Evolutionary conservation across 2,888 invertebrate genomes (phyloP).

Genomic region (Strigamia transsilvanica): DNA sequence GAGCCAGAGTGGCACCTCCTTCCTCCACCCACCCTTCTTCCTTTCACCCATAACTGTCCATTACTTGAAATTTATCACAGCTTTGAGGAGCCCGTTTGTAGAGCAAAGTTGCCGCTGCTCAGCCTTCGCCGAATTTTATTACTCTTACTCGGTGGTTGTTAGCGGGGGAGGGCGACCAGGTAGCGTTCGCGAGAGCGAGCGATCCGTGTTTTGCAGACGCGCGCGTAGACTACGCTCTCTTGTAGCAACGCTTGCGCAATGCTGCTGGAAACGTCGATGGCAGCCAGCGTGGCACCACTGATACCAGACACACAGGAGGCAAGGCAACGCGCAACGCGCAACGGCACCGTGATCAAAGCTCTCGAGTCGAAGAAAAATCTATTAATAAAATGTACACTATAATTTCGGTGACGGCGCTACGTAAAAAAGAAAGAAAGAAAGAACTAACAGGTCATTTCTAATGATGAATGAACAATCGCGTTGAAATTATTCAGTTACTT

Average conservation of each 20-base stretch:
- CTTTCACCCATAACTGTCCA: constrained; percentile 50
- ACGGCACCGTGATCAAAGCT: constrained; percentile 10
- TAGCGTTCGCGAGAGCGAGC: constrained; percentile 22
- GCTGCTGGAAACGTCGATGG: constrained; percentile 38
- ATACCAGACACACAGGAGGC: constrained; percentile 10
- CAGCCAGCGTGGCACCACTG: constrained; percentile 51
- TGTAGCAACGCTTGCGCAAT: constrained; percentile 28
- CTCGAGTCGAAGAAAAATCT: constrained; percentile 17
- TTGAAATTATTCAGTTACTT: not conserved
- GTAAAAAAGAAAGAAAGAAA: not conserved
- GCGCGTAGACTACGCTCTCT: constrained; percentile 15
- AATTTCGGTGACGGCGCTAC: not conserved
- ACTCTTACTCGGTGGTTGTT: constrained; percentile 46
- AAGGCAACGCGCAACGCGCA: not conserved
- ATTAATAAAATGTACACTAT: constrained; percentile 16
- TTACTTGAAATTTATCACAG: constrained; percentile 52
- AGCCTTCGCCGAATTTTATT: constrained; percentile 51
- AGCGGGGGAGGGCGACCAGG: constrained; percentile 28
- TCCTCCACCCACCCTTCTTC: constrained; percentile 28
- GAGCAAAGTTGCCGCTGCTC: constrained; percentile 51
- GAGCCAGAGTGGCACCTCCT: constrained; percentile 30
- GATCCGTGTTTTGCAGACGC: constrained; percentile 26
- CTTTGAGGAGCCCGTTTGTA: constrained; percentile 50
- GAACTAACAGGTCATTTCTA: not conserved
- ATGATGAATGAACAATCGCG: not conserved